phyloP scores from a whole-genome alignment of 1,140 invertebrate genomes.

The Callitettix versicolor region DNA sequence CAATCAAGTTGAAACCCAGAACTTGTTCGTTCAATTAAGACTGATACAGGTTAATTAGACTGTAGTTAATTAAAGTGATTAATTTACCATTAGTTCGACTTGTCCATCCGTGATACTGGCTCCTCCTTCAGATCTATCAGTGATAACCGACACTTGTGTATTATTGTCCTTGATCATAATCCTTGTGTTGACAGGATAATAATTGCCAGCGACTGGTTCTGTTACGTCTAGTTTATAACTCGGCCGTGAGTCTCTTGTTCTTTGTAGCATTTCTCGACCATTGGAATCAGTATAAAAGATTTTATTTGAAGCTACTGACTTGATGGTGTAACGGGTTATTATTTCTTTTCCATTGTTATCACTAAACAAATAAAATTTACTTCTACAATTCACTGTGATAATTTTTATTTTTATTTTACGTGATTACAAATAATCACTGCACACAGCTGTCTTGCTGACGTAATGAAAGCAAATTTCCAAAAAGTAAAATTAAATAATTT shows the following conservation, averaged over 20 bases:
- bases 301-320: constrained; percentile 45
- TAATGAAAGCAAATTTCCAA: too few relatives aligned
- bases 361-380: constrained; percentile 34
- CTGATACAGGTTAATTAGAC: too few relatives aligned
- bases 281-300: constrained; percentile 91
- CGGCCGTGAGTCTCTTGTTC: constrained; percentile 58
- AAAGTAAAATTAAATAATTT: too few relatives aligned
- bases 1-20: too few relatives aligned
- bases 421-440: too few relatives aligned
- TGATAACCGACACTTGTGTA: constrained; percentile 46
- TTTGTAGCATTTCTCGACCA: constrained; percentile 74
- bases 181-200: constrained; percentile 83
- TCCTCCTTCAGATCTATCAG: constrained; percentile 81
- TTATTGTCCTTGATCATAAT: constrained; percentile 55
- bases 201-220: constrained; percentile 75
- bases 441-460: too few relatives aligned
- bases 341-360: constrained; percentile 74
- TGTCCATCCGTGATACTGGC: constrained; percentile 63
- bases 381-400: too few relatives aligned
- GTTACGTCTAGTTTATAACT: constrained; percentile 58
- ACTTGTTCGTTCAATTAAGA: too few relatives aligned
- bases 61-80: too few relatives aligned
- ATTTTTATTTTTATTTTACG: too few relatives aligned
- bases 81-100: constrained; percentile 68
- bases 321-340: constrained; percentile 56